Percentiles rank a stretch among this genome's conserved stretches.
Conservation (phyloP, 2,113 vertebrate species). For the Calonectris borealis region DNA sequence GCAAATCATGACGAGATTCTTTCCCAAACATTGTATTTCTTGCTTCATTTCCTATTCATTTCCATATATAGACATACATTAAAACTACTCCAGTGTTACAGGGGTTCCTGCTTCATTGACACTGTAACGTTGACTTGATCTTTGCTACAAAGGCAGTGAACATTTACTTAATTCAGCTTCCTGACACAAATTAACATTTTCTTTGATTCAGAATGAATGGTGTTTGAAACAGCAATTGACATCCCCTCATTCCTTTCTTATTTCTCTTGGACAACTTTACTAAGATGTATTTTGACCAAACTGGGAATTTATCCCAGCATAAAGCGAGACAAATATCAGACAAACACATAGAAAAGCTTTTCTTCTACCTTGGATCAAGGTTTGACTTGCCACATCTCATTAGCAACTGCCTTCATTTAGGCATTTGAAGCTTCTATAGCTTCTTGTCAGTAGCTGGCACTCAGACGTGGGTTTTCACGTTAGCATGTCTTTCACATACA, state of each 20-base stretch:
- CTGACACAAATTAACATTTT: constrained; percentile 45
- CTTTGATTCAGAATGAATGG: constrained; percentile 27
- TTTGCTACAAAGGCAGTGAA: constrained; percentile 39
- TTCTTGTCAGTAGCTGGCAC: not conserved
- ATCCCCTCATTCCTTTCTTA: not conserved
- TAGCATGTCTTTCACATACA: not conserved
- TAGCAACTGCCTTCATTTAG: not conserved
- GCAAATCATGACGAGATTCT: constrained; percentile 43
- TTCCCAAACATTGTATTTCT: constrained; percentile 27
- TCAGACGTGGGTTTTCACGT: not conserved
- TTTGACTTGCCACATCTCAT: constrained; percentile 9
- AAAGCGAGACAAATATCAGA: constrained; percentile 1
- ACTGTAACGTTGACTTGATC: constrained; percentile 46
- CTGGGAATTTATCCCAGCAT: not conserved
- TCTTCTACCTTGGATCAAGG: constrained; percentile 21
- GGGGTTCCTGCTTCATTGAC: constrained; percentile 15
- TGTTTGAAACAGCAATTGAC: constrained; percentile 28
- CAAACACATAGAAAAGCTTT: not conserved
- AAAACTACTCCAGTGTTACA: not conserved
- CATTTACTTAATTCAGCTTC: constrained; percentile 55
- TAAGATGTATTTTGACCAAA: constrained; percentile 23
- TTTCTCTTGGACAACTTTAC: constrained; percentile 18
- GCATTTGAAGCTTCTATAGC: not conserved
- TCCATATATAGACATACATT: not conserved
- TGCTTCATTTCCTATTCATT: constrained; percentile 44